phyloP scores from a whole-genome alignment of 2,888 invertebrate species.

The Sylvicola cinctus region DNA sequence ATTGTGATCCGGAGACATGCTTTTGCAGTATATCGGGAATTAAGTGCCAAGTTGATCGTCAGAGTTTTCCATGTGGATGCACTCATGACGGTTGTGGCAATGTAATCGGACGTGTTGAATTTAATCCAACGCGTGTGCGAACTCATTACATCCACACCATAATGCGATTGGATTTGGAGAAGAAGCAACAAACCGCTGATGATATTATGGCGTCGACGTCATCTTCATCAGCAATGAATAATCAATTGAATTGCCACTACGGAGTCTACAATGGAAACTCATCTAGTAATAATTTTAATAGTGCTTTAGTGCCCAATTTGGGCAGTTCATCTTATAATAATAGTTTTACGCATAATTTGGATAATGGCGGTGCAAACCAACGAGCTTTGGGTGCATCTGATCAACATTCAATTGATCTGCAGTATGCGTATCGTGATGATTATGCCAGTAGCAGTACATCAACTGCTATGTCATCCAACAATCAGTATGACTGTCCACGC shows the following conservation, averaged over 20 bases:
- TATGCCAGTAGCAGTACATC: constrained; percentile 2
- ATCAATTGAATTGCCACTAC: neutral
- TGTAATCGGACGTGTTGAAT: constrained; percentile 81
- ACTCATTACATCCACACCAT: constrained; percentile 95
- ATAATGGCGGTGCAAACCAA: too few relatives aligned
- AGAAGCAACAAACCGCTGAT: constrained; percentile 33
- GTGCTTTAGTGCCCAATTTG: too few relatives aligned
- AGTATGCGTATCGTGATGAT: constrained; percentile 9
- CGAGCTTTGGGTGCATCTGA: neutral
- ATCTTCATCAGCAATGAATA: neutral
- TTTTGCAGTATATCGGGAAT: constrained; percentile 88
- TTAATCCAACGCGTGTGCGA: constrained; percentile 84
- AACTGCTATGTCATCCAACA: neutral
- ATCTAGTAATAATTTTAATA: neutral
- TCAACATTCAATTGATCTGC: constrained; percentile 8
- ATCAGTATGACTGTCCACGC: neutral
- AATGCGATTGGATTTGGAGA: constrained; percentile 79
- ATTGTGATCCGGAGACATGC: constrained; percentile 90
- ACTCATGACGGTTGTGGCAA: constrained; percentile 87
- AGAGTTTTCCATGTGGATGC: constrained; percentile 94
- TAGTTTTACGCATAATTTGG: constrained; percentile 1
- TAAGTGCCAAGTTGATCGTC: constrained; percentile 91
- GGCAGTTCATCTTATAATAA: too few relatives aligned
- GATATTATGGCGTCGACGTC: neutral
- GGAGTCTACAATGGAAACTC: neutral